Evolutionary conservation across 1,140 invertebrate genomes (phyloP), one percentile per base, ranked within the genome.

Genomic region (Neomicropteryx cornuta): DNA sequence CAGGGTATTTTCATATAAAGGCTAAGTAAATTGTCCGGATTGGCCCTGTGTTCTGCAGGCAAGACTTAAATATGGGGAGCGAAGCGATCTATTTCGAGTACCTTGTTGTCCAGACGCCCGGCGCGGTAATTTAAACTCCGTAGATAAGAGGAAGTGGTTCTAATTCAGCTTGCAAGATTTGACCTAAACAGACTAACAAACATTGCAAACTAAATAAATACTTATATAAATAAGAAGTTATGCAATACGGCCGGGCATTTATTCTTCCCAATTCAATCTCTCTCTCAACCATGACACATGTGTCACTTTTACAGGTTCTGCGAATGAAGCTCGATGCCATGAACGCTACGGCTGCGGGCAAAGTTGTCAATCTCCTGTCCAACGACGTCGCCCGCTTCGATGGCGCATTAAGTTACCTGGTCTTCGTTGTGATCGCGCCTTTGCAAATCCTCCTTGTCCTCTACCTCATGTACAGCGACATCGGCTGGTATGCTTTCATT

Each of bases 291-390:
- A 8, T 21, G n/a, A n/a, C n/a, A n/a, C n/a, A n/a, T n/a, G n/a
- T n/a, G n/a, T n/a, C n/a, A n/a, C n/a, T 44, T 23, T 46, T 42
- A 2, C 49, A 68, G 66, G 60, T 65, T 27, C 61, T 86, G 47
- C 70, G 73, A 3, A 61, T 87, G 39, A 82, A 72, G 41, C 75
- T 75, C 38, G 73, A 68, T 4, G 76, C 86, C 0, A 53, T 88
- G 13, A 76, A 75, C 1, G 66, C 81, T 54, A 84, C 84, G 1
- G 83, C 84, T 1, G 77, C 79, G 1, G 87, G 87, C 0, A 85
- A 89, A 61, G 74, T 91, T 29, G 81, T 91, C 3, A 91, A 92
- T 61, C 61, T 91, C 3, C 64, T 91, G 36, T 87, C 87, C 2
- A 91, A 91, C 50, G 87, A 91, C 54, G 75, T 81, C 3, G 74